Percentiles rank a stretch among this genome's conserved stretches.
Evolutionary conservation across 2,797 vertebrate genomes (phyloP).

Genomic region (Podargus strigoides): DNA sequence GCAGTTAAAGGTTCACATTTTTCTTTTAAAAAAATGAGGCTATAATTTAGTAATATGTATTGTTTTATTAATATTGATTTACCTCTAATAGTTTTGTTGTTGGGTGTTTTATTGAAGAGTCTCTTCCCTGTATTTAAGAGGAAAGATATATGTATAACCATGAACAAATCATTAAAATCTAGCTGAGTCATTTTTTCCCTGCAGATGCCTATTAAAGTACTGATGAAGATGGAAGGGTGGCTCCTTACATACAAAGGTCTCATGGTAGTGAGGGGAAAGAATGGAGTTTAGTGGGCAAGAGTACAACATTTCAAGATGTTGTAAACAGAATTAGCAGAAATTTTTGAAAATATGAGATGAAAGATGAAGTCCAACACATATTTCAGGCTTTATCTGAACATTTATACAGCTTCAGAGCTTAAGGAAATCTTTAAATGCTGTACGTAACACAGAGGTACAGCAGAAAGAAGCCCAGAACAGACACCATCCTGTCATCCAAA

Average conservation of each 20-base stretch:
- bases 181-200: neutral
- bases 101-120: neutral
- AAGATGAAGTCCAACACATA: neutral
- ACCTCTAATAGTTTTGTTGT: rapidly evolving
- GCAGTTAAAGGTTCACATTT: neutral
- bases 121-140: neutral
- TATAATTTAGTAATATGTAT: neutral
- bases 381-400: neutral
- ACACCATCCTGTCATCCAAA: neutral
- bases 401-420: neutral
- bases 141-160: neutral
- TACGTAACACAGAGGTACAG: neutral
- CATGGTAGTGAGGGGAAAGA: neutral
- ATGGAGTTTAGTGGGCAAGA: neutral
- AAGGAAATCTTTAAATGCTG: neutral
- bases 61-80: neutral
- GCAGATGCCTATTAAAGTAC: neutral
- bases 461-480: neutral
- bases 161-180: neutral
- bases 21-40: neutral
- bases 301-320: neutral
- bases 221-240: neutral
- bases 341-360: neutral
- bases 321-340: neutral
- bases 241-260: neutral